Evolutionary conservation across 2,797 vertebrate species (phyloP), one percentile per base, ranked within the genome.

Genomic region (Anas acuta): DNA sequence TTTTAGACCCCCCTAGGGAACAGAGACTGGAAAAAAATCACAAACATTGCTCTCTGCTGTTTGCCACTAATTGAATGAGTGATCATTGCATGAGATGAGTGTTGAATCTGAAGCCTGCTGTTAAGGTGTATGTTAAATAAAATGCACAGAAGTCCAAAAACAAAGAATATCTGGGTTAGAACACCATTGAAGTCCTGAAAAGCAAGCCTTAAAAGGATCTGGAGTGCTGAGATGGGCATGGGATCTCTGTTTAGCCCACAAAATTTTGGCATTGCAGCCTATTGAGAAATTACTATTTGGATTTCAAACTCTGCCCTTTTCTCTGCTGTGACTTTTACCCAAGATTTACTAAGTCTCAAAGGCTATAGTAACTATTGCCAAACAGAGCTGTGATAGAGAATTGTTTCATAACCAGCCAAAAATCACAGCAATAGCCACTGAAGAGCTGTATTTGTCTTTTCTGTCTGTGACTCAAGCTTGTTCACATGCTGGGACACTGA

Each of bases 21-120:
- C 15, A 94, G 75, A 58, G 65, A 96, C 6, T 78, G 75, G 74
- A 70, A 9, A 54, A 86, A 83, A 32, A 37, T 47, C 54, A 78
- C 61, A 84, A 90, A 74, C 61, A 75, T 78, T 84, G 89, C 75
- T 90, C 67, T 95, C 92, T 90, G 80, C 74, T 92, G 75, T 91
- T 97, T 94, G 88, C 61, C 57, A 54, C 89, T 95, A 96, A 95
- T 84, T 95, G 90, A 87, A 93, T 77, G 65, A 96, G 78, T 61
- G 83, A 95, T 84, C 74, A 78, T 87, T 96, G 70, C 71, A 67
- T 5, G 54, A 77, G 76, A 66, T 60, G 45, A 56, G 81, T 62
- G 93, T 25, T 83, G 69, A 93, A 92, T 7, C 39, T 47, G 62
- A 94, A 84, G 65, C n/a, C 54, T 87, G 37, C 39, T 89, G 41